Evolutionary conservation across 2,888 invertebrate genomes (phyloP).

Genomic region (Eucera pruinosa): DNA sequence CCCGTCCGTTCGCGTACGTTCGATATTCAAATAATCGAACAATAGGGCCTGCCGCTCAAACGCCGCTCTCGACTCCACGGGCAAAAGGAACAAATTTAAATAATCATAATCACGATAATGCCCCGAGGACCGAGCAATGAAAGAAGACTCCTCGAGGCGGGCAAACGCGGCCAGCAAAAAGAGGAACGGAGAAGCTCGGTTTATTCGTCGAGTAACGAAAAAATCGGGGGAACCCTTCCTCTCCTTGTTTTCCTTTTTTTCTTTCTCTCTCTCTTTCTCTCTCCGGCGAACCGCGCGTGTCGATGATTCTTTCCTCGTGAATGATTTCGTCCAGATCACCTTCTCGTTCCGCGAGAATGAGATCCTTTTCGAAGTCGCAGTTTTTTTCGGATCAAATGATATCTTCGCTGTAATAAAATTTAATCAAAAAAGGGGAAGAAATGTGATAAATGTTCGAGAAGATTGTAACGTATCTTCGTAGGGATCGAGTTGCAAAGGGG

Average conservation of each 20-base stretch:
- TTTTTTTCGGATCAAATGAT: background rate
- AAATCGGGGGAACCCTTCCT: background rate
- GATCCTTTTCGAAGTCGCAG: background rate
- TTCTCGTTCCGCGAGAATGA: slow-evolving; percentile 1
- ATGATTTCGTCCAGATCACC: background rate
- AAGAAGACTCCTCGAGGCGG: slow-evolving; percentile 47
- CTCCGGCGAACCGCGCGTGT: background rate
- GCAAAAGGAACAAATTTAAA: slow-evolving; percentile 79
- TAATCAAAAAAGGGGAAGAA: too few species aligned
- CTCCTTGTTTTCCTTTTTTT: too few species aligned
- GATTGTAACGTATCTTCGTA: too few species aligned
- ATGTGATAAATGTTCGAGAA: too few species aligned
- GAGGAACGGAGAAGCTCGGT: slow-evolving; percentile 15
- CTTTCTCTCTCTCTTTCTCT: too few species aligned
- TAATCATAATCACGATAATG: slow-evolving; percentile 81
- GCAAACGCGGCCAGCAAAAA: slow-evolving; percentile 17
- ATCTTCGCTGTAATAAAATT: too few species aligned
- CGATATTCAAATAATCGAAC: slow-evolving; percentile 84
- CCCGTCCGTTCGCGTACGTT: slow-evolving; percentile 78
- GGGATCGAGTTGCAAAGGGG: too few species aligned
- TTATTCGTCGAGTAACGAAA: slow-evolving; percentile 31
- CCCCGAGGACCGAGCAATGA: slow-evolving; percentile 59
- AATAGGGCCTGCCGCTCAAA: slow-evolving; percentile 78
- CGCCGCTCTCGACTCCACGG: slow-evolving; percentile 71
- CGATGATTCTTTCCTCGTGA: slow-evolving; percentile 1